These are phyloP conservation scores for Coryphaenoides rupestris DNA, from an alignment of 2,113 vertebrate species.

Conservation along the genomic window DNA sequence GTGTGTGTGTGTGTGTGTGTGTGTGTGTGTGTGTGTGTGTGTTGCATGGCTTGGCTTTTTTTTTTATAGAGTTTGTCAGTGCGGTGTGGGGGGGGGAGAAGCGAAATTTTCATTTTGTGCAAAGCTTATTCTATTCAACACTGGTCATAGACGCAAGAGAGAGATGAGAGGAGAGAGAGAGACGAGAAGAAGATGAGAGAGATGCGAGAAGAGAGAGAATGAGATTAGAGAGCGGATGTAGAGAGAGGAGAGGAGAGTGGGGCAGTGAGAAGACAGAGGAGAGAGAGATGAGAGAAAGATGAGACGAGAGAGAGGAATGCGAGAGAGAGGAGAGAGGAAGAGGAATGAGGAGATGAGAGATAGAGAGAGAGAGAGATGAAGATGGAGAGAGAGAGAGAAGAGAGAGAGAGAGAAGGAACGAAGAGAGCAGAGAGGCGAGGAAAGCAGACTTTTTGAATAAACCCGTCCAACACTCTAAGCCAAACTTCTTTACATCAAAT, in stretches of 20 bases:
- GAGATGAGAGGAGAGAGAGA: conserved; percentile 2
- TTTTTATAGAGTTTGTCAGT: not conserved
- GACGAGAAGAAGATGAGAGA: not conserved
- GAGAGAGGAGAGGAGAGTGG: not conserved
- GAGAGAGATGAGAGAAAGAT: not conserved
- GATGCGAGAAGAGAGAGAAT: not conserved
- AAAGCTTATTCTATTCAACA: conserved; percentile 1
- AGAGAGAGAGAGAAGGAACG: conserved; percentile 5
- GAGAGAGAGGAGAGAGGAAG: not conserved
- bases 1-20: no score
- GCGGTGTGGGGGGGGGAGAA: no score
- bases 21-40: no score
- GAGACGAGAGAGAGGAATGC: not conserved
- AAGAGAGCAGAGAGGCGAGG: not conserved
- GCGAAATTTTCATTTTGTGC: not conserved
- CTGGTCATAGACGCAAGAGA: not conserved
- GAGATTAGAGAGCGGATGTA: not conserved
- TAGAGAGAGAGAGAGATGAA: no score
- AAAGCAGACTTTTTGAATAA: not conserved
- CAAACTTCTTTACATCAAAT: conserved; percentile 35
- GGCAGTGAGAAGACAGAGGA: no score
- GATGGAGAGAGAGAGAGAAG: no score
- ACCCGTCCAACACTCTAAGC: not conserved
- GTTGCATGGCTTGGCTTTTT: conserved; percentile 27
- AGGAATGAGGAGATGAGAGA: not conserved